These are phyloP conservation scores for Pampus argenteus DNA, from an alignment of 2,797 vertebrate genomes.

Conservation along the genomic window DNA sequence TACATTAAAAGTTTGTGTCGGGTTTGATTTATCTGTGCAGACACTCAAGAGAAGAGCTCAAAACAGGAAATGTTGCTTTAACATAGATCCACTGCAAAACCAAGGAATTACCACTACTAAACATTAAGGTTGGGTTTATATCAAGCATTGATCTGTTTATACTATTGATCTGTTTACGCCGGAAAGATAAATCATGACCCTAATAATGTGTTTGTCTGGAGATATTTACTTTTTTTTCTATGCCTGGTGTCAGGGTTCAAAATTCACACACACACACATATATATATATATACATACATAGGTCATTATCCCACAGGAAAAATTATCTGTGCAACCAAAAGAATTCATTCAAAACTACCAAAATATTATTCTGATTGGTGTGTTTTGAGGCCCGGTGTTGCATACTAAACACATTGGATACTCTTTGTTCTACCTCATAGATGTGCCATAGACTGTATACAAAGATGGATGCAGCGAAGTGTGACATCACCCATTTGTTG, in stretches of 20 bases:
- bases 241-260: not conserved
- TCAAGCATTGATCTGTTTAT: constrained; percentile 61
- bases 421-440: not conserved
- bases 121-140: constrained; percentile 28
- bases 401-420: not conserved
- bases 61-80: constrained; percentile 12
- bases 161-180: constrained; percentile 56
- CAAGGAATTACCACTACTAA: constrained; percentile 43
- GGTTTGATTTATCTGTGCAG: constrained; percentile 13
- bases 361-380: not conserved
- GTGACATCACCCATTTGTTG: not conserved
- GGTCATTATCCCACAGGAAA: not conserved
- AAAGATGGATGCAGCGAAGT: not conserved
- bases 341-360: constrained; percentile 13
- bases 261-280: not conserved
- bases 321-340: not conserved
- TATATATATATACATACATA: too few species aligned
- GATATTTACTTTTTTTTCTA: constrained; percentile 15
- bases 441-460: not conserved
- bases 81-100: constrained; percentile 12
- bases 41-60: not conserved
- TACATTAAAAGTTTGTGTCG: constrained; percentile 14
- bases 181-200: constrained; percentile 38
- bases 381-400: not conserved
- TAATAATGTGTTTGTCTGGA: constrained; percentile 29